A percentile compares a stretch with the other conserved stretches of the same genome.
Conservation (phyloP, 2,888 invertebrate genomes). For the Apocheima hispidaria region DNA sequence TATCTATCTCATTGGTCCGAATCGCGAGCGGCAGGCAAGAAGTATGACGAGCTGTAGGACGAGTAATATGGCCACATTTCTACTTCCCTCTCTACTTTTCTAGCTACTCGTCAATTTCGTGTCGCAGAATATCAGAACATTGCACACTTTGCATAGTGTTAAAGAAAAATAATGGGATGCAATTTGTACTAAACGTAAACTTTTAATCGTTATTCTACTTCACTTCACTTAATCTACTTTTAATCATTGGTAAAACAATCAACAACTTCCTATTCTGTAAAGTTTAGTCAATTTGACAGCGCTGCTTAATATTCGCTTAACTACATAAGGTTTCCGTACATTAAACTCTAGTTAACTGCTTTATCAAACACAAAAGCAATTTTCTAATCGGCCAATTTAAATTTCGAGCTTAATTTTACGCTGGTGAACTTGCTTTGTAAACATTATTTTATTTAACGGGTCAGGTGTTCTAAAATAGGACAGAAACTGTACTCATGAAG, state of each 20-base stretch:
- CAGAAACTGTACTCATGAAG: not conserved
- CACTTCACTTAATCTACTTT: not conserved
- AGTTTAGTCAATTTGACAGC: constrained; percentile 32
- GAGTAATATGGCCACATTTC: too few relatives aligned
- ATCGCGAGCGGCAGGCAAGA: too few relatives aligned
- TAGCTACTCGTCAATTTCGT: too few relatives aligned
- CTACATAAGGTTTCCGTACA: constrained; percentile 30
- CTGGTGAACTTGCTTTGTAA: constrained; percentile 24
- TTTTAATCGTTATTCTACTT: not conserved
- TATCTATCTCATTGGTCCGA: too few relatives aligned
- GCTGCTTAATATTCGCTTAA: constrained; percentile 32
- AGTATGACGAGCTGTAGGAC: too few relatives aligned
- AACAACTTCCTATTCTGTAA: constrained; percentile 18
- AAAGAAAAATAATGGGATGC: too few relatives aligned
- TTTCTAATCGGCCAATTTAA: constrained; percentile 38
- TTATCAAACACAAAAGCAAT: constrained; percentile 34
- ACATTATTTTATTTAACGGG: constrained; percentile 20
- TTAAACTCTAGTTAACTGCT: constrained; percentile 41
- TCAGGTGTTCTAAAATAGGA: constrained; percentile 6
- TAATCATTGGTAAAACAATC: constrained; percentile 4
- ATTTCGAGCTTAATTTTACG: constrained; percentile 28
- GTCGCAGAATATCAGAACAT: too few relatives aligned
- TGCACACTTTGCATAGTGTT: too few relatives aligned
- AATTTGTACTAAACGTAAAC: too few relatives aligned
- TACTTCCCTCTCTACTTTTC: too few relatives aligned